These are phyloP conservation scores for Glaucomys volans DNA, from an alignment of 2,113 vertebrate genomes.

Conservation along the genomic window DNA sequence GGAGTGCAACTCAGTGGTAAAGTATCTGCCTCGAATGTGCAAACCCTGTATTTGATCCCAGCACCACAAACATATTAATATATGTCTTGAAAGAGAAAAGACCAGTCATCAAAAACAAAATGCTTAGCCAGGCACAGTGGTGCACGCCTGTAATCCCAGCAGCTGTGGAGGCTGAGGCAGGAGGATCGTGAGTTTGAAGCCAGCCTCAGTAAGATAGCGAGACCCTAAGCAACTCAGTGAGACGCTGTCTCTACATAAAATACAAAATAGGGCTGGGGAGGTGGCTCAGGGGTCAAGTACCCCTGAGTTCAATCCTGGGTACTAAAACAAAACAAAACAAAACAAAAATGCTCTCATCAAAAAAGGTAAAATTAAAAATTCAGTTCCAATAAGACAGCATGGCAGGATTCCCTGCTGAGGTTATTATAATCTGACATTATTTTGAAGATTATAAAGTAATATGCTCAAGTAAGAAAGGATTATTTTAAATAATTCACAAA, in stretches of 20 bases:
- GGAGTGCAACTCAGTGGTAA: not conserved
- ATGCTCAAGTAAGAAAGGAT: not conserved
- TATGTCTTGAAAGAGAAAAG: conserved; percentile 7
- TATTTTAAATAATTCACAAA: conserved; percentile 41
- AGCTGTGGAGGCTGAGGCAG: too few species aligned
- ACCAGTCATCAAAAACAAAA: not conserved
- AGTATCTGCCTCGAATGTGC: not conserved
- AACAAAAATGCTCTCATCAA: not conserved
- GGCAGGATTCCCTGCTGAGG: not conserved
- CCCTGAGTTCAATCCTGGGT: too few species aligned
- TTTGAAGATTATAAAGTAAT: conserved; percentile 21
- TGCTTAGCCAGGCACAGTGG: too few species aligned
- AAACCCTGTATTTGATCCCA: not conserved
- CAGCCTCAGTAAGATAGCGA: too few species aligned
- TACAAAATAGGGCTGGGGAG: too few species aligned
- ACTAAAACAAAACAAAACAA: too few species aligned
- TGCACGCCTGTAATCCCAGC: too few species aligned
- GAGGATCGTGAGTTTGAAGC: too few species aligned
- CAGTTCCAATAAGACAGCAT: not conserved
- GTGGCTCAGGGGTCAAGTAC: too few species aligned
- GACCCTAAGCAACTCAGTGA: too few species aligned
- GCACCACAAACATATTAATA: not conserved
- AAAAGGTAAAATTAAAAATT: conserved; percentile 45
- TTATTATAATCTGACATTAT: conserved; percentile 2
- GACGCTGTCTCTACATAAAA: too few species aligned